Evolutionary conservation across 1,140 invertebrate species (phyloP).

Genomic region (Diuraphis noxia): DNA sequence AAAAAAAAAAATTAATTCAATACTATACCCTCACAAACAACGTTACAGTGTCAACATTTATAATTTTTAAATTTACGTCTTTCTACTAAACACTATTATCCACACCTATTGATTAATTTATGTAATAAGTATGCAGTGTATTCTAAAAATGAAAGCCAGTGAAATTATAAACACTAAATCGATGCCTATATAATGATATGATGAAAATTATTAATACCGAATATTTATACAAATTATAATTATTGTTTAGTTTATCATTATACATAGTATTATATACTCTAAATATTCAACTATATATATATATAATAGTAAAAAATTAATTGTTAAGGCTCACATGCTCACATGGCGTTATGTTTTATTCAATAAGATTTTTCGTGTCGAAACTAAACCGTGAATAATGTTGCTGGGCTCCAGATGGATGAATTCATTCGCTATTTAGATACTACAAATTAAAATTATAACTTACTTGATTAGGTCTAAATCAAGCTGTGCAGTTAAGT

Average conservation of each 20-base stretch:
- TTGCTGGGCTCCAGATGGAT: background rate
- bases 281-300: too few species aligned
- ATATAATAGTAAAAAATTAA: background rate
- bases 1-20: background rate
- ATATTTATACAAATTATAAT: background rate
- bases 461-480: background rate
- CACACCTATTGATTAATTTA: background rate
- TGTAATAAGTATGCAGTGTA: background rate
- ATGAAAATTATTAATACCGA: background rate
- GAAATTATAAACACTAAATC: background rate
- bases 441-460: background rate
- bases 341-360: background rate
- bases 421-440: background rate
- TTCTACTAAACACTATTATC: constrained; percentile 15
- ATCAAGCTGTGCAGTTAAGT: background rate
- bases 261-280: background rate
- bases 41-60: background rate
- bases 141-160: background rate
- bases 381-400: background rate
- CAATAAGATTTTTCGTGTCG: background rate
- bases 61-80: constrained; percentile 17
- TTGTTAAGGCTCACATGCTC: background rate
- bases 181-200: background rate
- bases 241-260: background rate
- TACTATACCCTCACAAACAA: background rate